Evolutionary conservation across 2,888 invertebrate genomes (phyloP).

Genomic region (Nomada fucata): DNA sequence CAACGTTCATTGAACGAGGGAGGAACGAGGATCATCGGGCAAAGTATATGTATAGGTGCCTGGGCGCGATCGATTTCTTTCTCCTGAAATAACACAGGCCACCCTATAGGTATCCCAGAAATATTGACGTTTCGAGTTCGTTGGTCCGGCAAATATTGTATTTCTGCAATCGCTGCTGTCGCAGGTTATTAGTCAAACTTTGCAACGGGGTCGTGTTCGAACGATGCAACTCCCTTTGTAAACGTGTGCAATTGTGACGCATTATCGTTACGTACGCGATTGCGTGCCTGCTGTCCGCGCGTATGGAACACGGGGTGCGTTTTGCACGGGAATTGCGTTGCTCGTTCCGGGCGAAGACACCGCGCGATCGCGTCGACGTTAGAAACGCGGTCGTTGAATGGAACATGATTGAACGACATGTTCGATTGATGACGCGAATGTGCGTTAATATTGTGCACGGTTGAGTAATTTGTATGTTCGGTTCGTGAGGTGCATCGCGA

Average conservation of each 20-base stretch:
- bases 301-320: not conserved
- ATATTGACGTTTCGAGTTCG: slow-evolving; percentile 53
- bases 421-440: not conserved
- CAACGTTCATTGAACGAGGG: slow-evolving; percentile 35
- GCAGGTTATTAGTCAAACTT: slow-evolving; percentile 30
- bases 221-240: slow-evolving; percentile 1
- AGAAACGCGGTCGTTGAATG: not conserved
- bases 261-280: not conserved
- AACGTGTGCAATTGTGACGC: slow-evolving; percentile 1
- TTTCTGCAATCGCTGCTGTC: slow-evolving; percentile 20
- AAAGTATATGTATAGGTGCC: slow-evolving; percentile 17
- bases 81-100: slow-evolving; percentile 42
- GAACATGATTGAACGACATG: not conserved
- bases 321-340: not conserved
- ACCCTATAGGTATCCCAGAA: slow-evolving; percentile 35
- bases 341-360: not conserved
- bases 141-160: slow-evolving; percentile 45
- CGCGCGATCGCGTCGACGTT: not conserved
- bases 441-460: no score
- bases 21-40: slow-evolving; percentile 51
- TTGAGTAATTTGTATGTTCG: not conserved
- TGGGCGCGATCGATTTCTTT: slow-evolving; percentile 58
- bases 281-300: not conserved
- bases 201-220: not conserved
- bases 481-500: no score